phyloP scores from a whole-genome alignment of 2,888 invertebrate genomes.

The Dasypogon diadema region DNA sequence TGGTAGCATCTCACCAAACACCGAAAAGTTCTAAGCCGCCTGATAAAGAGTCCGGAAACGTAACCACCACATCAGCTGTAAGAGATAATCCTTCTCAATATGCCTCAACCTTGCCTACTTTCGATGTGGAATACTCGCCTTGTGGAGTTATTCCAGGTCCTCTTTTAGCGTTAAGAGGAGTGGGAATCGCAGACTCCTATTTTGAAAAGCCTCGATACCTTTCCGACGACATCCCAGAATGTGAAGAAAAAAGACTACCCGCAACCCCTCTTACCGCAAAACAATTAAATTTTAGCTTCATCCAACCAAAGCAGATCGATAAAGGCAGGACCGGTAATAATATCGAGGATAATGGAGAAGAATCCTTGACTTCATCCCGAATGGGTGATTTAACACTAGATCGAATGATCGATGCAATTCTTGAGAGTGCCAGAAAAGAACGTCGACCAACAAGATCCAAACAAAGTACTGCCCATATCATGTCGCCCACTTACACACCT shows the following conservation, averaged over 20 bases:
- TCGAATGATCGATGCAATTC: conserved; percentile 68
- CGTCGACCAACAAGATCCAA: conserved; percentile 59
- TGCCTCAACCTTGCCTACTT: conserved; percentile 58
- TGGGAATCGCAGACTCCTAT: conserved; percentile 66
- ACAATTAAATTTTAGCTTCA: not conserved
- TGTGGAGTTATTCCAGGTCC: conserved; percentile 64
- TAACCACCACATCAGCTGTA: not conserved
- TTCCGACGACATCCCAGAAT: conserved; percentile 25
- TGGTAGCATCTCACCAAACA: conserved; percentile 48
- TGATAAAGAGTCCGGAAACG: not conserved
- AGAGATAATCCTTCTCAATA: conserved; percentile 54
- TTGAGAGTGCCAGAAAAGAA: conserved; percentile 67
- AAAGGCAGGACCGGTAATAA: not conserved
- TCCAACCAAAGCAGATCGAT: not conserved
- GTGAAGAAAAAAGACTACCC: conserved; percentile 1
- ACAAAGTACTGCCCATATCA: conserved; percentile 54
- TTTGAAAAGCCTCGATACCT: conserved; percentile 68
- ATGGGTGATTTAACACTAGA: conserved; percentile 68
- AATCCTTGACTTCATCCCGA: conserved; percentile 63
- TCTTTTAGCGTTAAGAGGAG: conserved; percentile 65
- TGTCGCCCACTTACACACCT: conserved; percentile 66
- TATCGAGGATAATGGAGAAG: conserved; percentile 51
- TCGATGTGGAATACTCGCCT: conserved; percentile 67
- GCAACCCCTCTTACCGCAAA: not conserved
- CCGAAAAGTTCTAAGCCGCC: conserved; percentile 41